phyloP scores from a whole-genome alignment of 1,140 invertebrate genomes.

The Trichonephila clavata region DNA sequence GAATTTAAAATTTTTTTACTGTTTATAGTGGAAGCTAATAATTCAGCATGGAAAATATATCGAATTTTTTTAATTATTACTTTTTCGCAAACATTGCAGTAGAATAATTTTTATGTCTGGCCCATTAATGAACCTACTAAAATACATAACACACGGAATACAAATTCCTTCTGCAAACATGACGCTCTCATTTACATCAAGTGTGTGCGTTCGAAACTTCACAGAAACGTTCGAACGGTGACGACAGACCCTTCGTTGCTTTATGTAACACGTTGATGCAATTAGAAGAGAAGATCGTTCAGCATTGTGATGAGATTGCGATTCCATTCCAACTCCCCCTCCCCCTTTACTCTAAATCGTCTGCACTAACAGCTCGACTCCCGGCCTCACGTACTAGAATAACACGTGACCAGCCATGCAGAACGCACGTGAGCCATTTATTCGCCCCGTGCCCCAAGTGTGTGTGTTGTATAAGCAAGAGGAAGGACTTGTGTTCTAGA shows the following conservation, averaged over 20 bases:
- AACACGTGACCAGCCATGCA: constrained; percentile 33
- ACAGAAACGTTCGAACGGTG: neutral
- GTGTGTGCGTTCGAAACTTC: neutral
- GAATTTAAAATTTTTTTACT: too few species aligned
- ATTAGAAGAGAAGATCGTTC: constrained; percentile 43
- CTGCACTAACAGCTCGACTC: neutral
- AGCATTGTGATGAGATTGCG: constrained; percentile 27
- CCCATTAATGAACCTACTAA: neutral
- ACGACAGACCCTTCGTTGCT: constrained; percentile 14
- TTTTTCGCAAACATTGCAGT: too few species aligned
- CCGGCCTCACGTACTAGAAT: neutral
- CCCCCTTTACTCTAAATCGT: neutral
- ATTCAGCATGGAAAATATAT: too few species aligned
- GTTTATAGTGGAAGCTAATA: too few species aligned
- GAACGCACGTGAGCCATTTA: constrained; percentile 53
- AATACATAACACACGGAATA: neutral
- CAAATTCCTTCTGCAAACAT: neutral
- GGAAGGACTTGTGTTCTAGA: neutral
- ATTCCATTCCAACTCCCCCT: neutral
- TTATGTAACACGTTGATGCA: constrained; percentile 41
- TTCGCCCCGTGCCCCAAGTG: neutral
- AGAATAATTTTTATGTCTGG: too few species aligned
- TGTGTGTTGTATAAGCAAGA: neutral
- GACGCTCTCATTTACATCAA: neutral
- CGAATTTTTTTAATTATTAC: too few species aligned